Percentiles rank a stretch among this genome's conserved stretches.
phyloP scores from a whole-genome alignment of 1,140 invertebrate genomes.

The Ctenoplectra terminalis region DNA sequence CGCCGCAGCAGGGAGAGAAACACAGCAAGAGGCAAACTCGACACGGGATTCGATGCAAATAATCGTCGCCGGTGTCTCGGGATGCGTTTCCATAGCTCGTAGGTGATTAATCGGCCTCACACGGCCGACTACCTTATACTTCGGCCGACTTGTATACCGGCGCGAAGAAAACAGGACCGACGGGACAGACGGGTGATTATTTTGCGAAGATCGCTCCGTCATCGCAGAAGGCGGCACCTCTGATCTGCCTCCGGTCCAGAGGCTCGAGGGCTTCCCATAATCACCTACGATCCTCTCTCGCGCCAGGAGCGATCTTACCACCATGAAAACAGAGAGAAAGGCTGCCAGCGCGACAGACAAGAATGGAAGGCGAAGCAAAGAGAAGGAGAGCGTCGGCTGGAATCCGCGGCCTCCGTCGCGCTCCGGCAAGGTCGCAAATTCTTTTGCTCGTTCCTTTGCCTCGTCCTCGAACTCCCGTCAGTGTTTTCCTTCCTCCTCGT shows the following conservation, averaged over 20 bases:
- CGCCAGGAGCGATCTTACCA: slow-evolving; percentile 57
- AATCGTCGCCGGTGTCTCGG: slow-evolving; percentile 52
- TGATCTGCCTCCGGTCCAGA: slow-evolving; percentile 63
- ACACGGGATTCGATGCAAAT: slow-evolving; percentile 57
- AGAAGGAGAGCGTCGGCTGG: slow-evolving; percentile 32
- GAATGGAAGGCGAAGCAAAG: slow-evolving; percentile 15
- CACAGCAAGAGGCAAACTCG: neutral
- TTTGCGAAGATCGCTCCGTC: slow-evolving; percentile 71
- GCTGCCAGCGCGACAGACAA: slow-evolving; percentile 13
- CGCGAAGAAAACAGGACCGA: slow-evolving; percentile 61
- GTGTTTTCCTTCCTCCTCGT: slow-evolving; percentile 41
- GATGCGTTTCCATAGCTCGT: slow-evolving; percentile 62
- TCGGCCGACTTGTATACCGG: slow-evolving; percentile 52
- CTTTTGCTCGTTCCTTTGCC: slow-evolving; percentile 52
- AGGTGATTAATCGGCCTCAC: slow-evolving; percentile 68
- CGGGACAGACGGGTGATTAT: slow-evolving; percentile 67
- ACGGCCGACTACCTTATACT: slow-evolving; percentile 51
- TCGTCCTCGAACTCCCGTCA: neutral
- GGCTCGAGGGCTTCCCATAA: slow-evolving; percentile 65
- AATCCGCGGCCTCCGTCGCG: slow-evolving; percentile 62
- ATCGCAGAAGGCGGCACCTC: slow-evolving; percentile 69
- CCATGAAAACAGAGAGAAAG: slow-evolving; percentile 46
- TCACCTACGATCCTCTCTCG: slow-evolving; percentile 64
- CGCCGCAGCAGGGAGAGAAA: neutral
- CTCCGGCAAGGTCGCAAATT: slow-evolving; percentile 64